Conservation (phyloP, 2,797 vertebrate species). For the Oryzias sinensis region DNA sequence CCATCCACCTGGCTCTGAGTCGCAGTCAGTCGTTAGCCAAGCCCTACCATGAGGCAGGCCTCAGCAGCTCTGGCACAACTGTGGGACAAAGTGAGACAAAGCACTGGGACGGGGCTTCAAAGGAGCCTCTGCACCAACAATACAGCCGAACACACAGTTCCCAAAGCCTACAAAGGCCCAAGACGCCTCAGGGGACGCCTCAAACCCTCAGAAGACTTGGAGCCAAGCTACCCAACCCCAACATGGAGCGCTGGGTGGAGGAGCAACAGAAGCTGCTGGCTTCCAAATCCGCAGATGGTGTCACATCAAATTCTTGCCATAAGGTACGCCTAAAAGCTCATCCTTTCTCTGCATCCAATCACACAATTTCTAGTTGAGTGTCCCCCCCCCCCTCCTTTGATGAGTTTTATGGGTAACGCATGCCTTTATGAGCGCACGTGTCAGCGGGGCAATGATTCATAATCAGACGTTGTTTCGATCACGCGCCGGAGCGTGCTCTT, state of each 20-base stretch:
- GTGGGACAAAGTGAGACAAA: constrained; percentile 48
- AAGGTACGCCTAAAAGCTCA: constrained; percentile 67
- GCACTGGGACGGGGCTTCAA: constrained; percentile 37
- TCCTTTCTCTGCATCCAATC: constrained; percentile 44
- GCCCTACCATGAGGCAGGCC: constrained; percentile 72
- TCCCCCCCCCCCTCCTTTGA: constrained; percentile 42
- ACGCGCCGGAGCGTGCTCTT: constrained; percentile 44
- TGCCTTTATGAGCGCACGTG: constrained; percentile 53
- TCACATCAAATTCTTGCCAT: constrained; percentile 82
- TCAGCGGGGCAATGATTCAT: constrained; percentile 64
- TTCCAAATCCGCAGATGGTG: constrained; percentile 79
- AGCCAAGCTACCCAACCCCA: constrained; percentile 81
- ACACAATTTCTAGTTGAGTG: constrained; percentile 23
- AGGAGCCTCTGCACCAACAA: constrained; percentile 60
- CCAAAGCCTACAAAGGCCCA: constrained; percentile 81
- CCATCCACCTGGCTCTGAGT: constrained; percentile 89
- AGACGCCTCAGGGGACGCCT: constrained; percentile 80
- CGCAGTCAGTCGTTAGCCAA: constrained; percentile 79
- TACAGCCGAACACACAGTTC: constrained; percentile 82
- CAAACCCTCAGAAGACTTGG: constrained; percentile 77
- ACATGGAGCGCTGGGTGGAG: constrained; percentile 85
- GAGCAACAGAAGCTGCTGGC: constrained; percentile 88
- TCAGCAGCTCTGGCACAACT: constrained; percentile 32
- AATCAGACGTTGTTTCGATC: constrained; percentile 64
- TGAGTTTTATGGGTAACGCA: constrained; percentile 50